Evolutionary conservation across 1,140 invertebrate genomes (phyloP).

Genomic region (Ruditapes philippinarum): DNA sequence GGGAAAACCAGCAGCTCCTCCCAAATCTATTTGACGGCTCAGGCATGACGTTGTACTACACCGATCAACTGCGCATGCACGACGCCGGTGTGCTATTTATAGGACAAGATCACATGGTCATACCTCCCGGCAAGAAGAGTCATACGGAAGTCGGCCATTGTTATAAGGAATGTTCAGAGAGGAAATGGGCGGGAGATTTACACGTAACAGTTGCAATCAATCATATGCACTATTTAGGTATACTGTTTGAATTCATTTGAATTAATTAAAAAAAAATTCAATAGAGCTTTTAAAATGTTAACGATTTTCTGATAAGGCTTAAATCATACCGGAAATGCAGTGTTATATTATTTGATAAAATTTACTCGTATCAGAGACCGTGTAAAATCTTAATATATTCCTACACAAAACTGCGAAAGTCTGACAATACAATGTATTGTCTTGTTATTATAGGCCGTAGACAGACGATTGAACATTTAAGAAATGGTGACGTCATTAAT

Average conservation of each 20-base stretch:
- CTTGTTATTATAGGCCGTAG: neutral
- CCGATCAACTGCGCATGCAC: conserved; percentile 59
- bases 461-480: conserved; percentile 11
- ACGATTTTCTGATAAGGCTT: no score
- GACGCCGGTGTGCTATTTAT: conserved; percentile 54
- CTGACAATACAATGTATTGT: no score
- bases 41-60: conserved; percentile 69
- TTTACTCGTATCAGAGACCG: no score
- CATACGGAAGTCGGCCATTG: conserved; percentile 44
- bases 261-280: no score
- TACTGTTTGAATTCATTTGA: neutral
- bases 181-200: conserved; percentile 39
- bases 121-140: conserved; percentile 51
- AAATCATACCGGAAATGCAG: no score
- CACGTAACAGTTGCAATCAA: conserved; percentile 57
- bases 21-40: conserved; percentile 57
- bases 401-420: no score
- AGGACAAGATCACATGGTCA: conserved; percentile 59
- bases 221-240: conserved; percentile 74
- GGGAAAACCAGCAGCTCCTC: conserved; percentile 61
- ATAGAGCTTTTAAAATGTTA: no score
- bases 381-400: no score
- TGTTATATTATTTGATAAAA: no score
- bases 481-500: conserved; percentile 1
- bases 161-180: conserved; percentile 45